Percentiles rank a stretch among this genome's conserved stretches.
phyloP scores from a whole-genome alignment of 2,888 invertebrate species.

The Nematopogon swammerdamellus region DNA sequence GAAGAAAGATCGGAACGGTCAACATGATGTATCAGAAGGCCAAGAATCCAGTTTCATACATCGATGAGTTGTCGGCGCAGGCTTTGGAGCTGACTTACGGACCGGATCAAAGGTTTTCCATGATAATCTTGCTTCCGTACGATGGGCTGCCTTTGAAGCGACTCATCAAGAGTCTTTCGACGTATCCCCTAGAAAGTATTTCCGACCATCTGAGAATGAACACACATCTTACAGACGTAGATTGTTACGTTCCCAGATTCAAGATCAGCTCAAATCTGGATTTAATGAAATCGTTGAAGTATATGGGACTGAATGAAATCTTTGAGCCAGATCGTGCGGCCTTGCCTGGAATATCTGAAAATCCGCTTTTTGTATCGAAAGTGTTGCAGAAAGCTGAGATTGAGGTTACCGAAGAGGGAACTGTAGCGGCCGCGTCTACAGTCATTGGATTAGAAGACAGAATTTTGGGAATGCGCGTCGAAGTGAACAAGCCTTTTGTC shows the following conservation, averaged over 20 bases:
- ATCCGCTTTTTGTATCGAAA: conserved; percentile 55
- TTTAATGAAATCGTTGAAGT: conserved; percentile 37
- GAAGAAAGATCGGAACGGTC: conserved; percentile 50
- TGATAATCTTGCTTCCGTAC: conserved; percentile 63
- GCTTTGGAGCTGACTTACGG: conserved; percentile 70
- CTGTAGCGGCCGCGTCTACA: conserved; percentile 63
- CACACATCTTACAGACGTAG: conserved; percentile 43
- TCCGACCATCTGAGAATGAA: conserved; percentile 42
- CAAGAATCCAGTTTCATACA: conserved; percentile 50
- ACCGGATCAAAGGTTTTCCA: conserved; percentile 55
- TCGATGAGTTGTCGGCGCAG: conserved; percentile 54
- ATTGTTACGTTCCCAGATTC: conserved; percentile 61
- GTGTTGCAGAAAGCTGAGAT: conserved; percentile 68
- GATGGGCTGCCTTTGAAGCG: conserved; percentile 47
- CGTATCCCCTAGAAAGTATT: conserved; percentile 40
- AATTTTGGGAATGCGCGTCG: conserved; percentile 50
- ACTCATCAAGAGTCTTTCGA: conserved; percentile 48
- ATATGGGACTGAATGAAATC: conserved; percentile 63
- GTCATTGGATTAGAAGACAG: conserved; percentile 43
- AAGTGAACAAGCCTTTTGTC: conserved; percentile 64
- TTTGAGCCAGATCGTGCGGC: conserved; percentile 57
- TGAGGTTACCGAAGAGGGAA: conserved; percentile 72
- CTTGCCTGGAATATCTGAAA: conserved; percentile 56
- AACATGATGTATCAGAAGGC: conserved; percentile 74
- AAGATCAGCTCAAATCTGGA: conserved; percentile 44